phyloP scores from a whole-genome alignment of 2,797 vertebrate genomes.

The Neosilurus mollespiculum region DNA sequence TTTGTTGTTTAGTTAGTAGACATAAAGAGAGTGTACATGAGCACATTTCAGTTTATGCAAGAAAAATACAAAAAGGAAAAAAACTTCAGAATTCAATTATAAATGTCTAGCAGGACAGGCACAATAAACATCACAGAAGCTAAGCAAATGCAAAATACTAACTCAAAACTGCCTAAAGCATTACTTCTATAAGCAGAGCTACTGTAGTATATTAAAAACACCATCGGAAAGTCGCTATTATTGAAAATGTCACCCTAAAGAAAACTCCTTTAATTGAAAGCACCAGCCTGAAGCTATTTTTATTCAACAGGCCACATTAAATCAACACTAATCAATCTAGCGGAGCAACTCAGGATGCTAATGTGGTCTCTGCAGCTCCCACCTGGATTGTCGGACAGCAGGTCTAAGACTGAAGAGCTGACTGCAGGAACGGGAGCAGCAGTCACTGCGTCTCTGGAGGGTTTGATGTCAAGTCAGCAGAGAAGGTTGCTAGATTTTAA shows the following conservation, averaged over 20 bases:
- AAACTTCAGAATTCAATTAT: constrained; percentile 8
- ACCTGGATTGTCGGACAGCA: constrained; percentile 49
- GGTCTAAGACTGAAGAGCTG: constrained; percentile 34
- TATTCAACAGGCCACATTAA: constrained; percentile 32
- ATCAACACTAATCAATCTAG: constrained; percentile 40
- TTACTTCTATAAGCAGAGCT: constrained; percentile 16
- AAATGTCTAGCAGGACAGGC: constrained; percentile 7
- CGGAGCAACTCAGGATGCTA: constrained; percentile 41
- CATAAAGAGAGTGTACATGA: not conserved
- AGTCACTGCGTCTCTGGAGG: constrained; percentile 45
- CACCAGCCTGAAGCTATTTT: constrained; percentile 24
- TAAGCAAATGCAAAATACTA: constrained; percentile 22
- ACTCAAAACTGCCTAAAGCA: constrained; percentile 18
- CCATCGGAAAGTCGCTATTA: constrained; percentile 20
- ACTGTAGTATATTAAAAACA: constrained; percentile 26
- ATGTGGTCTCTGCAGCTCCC: constrained; percentile 37
- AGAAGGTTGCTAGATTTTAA: constrained; percentile 47
- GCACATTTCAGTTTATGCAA: constrained; percentile 7
- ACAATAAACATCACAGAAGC: constrained; percentile 19
- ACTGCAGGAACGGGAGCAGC: constrained; percentile 36
- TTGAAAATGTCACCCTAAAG: constrained; percentile 27
- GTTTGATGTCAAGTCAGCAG: constrained; percentile 52
- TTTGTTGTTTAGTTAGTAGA: not conserved
- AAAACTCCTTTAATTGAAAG: constrained; percentile 35
- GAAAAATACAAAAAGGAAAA: constrained; percentile 9